These are phyloP conservation scores for Drosophila subsilvestris DNA, from an alignment of 2,888 invertebrate species.

Conservation along the genomic window DNA sequence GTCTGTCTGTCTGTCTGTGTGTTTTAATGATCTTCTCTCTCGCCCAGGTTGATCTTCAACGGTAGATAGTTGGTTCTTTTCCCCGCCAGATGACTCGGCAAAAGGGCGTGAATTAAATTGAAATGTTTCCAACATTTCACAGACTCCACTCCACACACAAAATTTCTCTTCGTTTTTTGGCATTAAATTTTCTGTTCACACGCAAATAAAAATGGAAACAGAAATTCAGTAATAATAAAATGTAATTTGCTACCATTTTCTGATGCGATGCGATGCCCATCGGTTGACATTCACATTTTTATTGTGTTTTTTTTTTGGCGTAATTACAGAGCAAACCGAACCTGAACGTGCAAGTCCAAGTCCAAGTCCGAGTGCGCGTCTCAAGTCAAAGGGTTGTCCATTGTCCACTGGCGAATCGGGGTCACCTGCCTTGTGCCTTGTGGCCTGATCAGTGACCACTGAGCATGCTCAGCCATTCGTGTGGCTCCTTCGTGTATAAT, in stretches of 20 bases:
- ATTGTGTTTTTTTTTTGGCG: conserved; percentile 66
- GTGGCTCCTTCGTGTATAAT: conserved; percentile 61
- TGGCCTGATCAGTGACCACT: conserved; percentile 37
- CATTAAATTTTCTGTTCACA: conserved; percentile 54
- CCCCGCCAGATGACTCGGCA: conserved; percentile 28
- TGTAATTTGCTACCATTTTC: conserved; percentile 63
- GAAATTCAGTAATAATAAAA: conserved; percentile 59
- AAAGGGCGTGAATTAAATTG: conserved; percentile 49
- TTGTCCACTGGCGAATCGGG: conserved; percentile 51
- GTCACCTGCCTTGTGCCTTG: conserved; percentile 49
- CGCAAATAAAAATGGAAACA: conserved; percentile 44
- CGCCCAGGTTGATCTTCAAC: conserved; percentile 47
- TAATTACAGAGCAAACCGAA: conserved; percentile 61
- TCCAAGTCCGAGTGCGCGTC: conserved; percentile 27
- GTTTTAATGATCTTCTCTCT: conserved; percentile 42
- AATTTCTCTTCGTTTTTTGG: conserved; percentile 49
- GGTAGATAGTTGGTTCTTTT: conserved; percentile 44
- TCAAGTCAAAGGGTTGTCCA: conserved; percentile 60
- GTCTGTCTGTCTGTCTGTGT: not conserved
- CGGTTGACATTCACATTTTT: conserved; percentile 66
- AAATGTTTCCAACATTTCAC: conserved; percentile 58
- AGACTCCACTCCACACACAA: conserved; percentile 41
- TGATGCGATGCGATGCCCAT: conserved; percentile 17
- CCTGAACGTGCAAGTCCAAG: conserved; percentile 31
- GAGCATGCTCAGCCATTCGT: conserved; percentile 61